These are phyloP conservation scores for Petrosia ficiformis DNA, from an alignment of 37 sponge, comb jelly and placozoan genomes.

Conservation along the genomic window DNA sequence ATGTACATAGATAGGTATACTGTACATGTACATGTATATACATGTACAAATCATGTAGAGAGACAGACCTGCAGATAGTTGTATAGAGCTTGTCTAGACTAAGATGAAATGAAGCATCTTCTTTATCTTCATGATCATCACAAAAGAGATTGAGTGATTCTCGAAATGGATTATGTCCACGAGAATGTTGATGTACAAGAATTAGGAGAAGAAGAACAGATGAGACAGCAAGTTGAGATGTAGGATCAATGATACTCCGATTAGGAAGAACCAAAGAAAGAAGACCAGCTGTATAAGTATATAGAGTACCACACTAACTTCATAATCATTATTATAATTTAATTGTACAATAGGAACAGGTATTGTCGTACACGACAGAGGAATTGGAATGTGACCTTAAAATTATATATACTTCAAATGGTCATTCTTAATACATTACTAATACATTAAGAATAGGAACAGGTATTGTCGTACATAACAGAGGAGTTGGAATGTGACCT, in stretches of 20 bases:
- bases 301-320: too few species aligned
- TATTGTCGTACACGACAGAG: too few species aligned
- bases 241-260: background rate
- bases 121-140: slow-evolving; percentile 34
- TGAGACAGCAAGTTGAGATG: slow-evolving; percentile 67
- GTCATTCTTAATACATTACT: too few species aligned
- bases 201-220: slow-evolving; percentile 72
- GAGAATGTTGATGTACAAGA: slow-evolving; percentile 45
- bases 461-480: too few species aligned
- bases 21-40: background rate
- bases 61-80: slow-evolving; percentile 66
- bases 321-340: too few species aligned
- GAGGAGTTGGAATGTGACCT: too few species aligned
- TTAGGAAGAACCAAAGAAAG: slow-evolving; percentile 55
- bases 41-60: background rate
- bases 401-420: too few species aligned
- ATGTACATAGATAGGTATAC: background rate
- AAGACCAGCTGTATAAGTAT: slow-evolving; percentile 68
- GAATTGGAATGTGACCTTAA: too few species aligned
- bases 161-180: slow-evolving; percentile 64
- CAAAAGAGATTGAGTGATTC: slow-evolving; percentile 48
- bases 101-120: slow-evolving; percentile 25
- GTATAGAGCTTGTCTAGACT: slow-evolving; percentile 70
- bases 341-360: background rate
- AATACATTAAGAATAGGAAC: too few species aligned